A percentile compares a stretch with the other conserved stretches of the same genome.
phyloP scores from a whole-genome alignment of 2,888 invertebrate species.

The Agriopis leucophaearia region DNA sequence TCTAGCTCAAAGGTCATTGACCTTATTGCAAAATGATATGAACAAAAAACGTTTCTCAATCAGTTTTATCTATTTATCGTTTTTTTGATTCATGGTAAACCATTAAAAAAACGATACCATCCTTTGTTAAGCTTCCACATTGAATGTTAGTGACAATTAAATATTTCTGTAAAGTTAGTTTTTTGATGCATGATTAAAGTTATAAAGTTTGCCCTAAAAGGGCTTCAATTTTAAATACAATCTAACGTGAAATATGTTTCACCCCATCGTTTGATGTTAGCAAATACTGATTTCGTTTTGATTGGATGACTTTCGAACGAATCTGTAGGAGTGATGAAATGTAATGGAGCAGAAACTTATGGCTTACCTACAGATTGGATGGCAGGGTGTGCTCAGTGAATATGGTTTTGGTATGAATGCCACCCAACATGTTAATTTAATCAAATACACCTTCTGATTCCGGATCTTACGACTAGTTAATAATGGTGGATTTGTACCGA shows the following conservation, averaged over 20 bases:
- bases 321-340: constrained; percentile 17
- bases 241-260: constrained; percentile 9
- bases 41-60: too few species aligned
- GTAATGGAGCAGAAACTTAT: constrained; percentile 21
- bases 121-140: too few species aligned
- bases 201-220: too few species aligned
- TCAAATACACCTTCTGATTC: not conserved
- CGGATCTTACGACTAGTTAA: not conserved
- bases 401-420: constrained; percentile 3
- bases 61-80: too few species aligned
- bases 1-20: too few species aligned
- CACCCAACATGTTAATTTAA: constrained; percentile 9
- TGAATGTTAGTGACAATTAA: too few species aligned
- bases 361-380: constrained; percentile 7
- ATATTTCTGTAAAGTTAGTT: not conserved
- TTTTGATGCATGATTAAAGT: not conserved
- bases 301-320: constrained; percentile 26
- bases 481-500: too few species aligned
- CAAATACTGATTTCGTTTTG: constrained; percentile 23
- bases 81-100: too few species aligned
- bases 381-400: constrained; percentile 21
- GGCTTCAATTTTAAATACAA: not conserved
- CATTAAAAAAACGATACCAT: too few species aligned
- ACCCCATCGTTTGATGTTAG: constrained; percentile 22
- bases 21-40: too few species aligned